Evolutionary conservation across 1,140 invertebrate genomes (phyloP).

Genomic region (Augochlora pura): DNA sequence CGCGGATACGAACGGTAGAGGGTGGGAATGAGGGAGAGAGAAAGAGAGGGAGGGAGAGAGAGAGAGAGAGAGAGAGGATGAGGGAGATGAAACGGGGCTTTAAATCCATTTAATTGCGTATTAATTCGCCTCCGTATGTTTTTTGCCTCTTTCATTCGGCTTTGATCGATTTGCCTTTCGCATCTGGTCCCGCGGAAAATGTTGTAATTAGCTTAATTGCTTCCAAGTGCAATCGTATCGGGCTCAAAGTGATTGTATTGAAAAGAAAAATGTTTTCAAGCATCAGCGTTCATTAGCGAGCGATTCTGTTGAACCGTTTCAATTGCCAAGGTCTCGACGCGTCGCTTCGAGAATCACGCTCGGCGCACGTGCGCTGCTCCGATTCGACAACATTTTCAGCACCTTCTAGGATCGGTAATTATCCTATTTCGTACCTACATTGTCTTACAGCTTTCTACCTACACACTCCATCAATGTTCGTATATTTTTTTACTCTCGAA

Average conservation of each 20-base stretch:
- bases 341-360: not conserved
- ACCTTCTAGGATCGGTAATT: no score
- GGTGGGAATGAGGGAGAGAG: no score
- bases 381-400: no score
- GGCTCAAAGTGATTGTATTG: not conserved
- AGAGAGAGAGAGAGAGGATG: not conserved
- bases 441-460: no score
- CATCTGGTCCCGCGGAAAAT: not conserved
- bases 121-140: not conserved
- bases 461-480: no score
- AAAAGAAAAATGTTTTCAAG: not conserved
- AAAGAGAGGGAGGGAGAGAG: no score
- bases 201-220: constrained; percentile 17
- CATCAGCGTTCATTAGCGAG: not conserved
- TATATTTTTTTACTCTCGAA: no score
- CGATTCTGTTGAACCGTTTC: not conserved
- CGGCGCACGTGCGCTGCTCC: no score
- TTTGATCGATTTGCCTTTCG: constrained; percentile 7
- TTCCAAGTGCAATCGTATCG: not conserved
- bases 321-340: not conserved
- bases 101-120: constrained; percentile 1
- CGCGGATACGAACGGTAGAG: not conserved
- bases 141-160: not conserved
- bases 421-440: no score
- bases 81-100: not conserved